These are phyloP conservation scores for Triplophysa yarkandensis DNA, from an alignment of 2,797 vertebrate genomes.

Conservation along the genomic window DNA sequence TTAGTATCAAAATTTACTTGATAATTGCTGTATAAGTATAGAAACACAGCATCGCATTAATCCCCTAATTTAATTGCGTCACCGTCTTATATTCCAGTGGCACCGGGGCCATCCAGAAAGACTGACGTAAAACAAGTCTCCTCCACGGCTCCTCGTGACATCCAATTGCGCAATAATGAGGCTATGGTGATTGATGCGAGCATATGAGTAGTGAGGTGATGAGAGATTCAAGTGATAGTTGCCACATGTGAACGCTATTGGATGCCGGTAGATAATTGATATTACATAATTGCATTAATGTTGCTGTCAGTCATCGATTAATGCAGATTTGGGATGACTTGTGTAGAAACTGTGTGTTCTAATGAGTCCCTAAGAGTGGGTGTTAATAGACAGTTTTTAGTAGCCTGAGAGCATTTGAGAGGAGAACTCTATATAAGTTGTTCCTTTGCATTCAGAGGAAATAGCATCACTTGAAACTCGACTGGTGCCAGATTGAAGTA, in stretches of 20 bases:
- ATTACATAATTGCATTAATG: constrained; percentile 26
- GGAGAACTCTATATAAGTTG: not conserved
- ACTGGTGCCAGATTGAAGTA: not conserved
- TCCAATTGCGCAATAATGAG: constrained; percentile 9
- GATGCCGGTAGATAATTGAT: constrained; percentile 23
- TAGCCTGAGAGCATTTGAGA: not conserved
- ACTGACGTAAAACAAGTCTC: constrained; percentile 26
- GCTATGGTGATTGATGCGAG: constrained; percentile 19
- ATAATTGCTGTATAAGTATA: constrained; percentile 74
- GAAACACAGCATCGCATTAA: constrained; percentile 63
- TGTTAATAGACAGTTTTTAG: not conserved
- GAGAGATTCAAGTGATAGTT: constrained; percentile 8
- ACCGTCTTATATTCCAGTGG: constrained; percentile 47
- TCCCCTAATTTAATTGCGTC: constrained; percentile 67
- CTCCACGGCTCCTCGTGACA: constrained; percentile 13
- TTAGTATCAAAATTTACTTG: constrained; percentile 70
- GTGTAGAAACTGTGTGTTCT: not conserved
- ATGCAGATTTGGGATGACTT: constrained; percentile 10
- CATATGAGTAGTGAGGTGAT: constrained; percentile 4
- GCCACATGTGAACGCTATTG: not conserved
- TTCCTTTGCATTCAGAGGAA: not conserved
- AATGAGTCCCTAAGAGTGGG: not conserved
- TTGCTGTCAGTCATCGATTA: constrained; percentile 22
- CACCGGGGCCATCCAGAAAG: not conserved
- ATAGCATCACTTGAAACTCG: not conserved